Evolutionary conservation across 2,888 invertebrate genomes (phyloP), one percentile per base, ranked within the genome.

Genomic region (Patella ulyssiponensis): DNA sequence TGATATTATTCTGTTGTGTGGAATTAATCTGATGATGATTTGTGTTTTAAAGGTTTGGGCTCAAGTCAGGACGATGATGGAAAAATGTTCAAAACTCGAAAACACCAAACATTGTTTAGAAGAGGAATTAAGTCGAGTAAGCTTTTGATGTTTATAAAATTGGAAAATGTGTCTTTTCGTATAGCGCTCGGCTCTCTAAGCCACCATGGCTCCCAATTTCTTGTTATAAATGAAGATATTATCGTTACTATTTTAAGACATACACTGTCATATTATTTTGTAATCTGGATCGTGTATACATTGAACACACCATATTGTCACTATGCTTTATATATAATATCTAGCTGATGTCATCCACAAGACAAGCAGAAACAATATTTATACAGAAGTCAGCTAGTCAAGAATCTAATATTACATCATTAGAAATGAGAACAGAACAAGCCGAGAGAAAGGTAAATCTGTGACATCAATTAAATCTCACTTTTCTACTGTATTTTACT

Each of bases 11-110:
- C 44, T 44, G 44, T 4, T 9, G 44, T 44, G 9, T 44, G 9
- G 9, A 44, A 44, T 5, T 44, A 44, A 44, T 23, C 7, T 74
- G 4, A 58, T 74, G 4, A 58, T 64, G 12, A 23, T n/a, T 75
- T 75, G 44, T 14, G 44, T 70, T 69, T 75, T 76, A 7, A 76
- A 88, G 88, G 86, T 87, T 14, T 87, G 87, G 87, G 82, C 83
- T 53, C 88, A 89, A 79, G 87, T 89, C 15, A 77, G 86, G 69
- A 86, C 83, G 15, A 79, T 88, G 74, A 88, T 88, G 88, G 88
- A 89, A 81, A 87, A 88, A 71, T 87, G 87, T 80, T 84, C 87
- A 33, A 84, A 83, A 33, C 80, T 89, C 27, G 88, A 88, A 76
- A 78, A 85, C 20, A 78, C 83, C 9, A 88, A 88, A 44, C 79